Base-by-base conservation (phyloP, 2,888 invertebrate species). In the Anthoptus insignis region DNA sequence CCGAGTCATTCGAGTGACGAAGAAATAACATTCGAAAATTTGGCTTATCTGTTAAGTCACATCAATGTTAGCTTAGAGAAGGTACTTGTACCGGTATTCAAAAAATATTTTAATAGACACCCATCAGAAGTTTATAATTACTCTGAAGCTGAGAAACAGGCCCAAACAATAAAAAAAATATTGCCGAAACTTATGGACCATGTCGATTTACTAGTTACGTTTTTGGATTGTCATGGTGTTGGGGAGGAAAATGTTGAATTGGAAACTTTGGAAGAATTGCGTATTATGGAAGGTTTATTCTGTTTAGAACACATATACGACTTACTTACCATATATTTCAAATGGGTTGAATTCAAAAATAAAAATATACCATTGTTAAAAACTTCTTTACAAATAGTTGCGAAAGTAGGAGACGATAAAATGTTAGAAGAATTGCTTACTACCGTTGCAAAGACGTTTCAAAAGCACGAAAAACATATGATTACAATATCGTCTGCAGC, bases 331-430 rank as follows among this genome's bases (percentile, higher is more conserved):
- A 91, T 91, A 54, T 94, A 94, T 74, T 95, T 95, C 66, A 94
- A 94, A 77, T 95, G 96, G 96, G 91, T 94, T 80, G 95, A 94
- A 61, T 96, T 96, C 76, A 89, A 88, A 68, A 94, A 91, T 74
- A 88, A 86, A 37, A 78, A 89, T 47, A 81, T 75, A 73, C 77
- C 82, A 22, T 76, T 93, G 65, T 73, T 93, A 1, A 89, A 88
- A 71, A 84, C 76, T 72, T 88, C 91, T 16, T 71, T 93, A 27
- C 86, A 89, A 74, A 83, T 87, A 66, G 76, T 94, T 39, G 82
- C 86, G 61, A 81, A 78, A 57, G 72, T 81, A 27, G 78, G 80
- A 34, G 76, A 85, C 27, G 84, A 84, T 65, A 73, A 81, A 13
- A 70, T 88, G 45, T 79, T 89, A 11, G 89, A 88, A 78, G 89